Evolutionary conservation across 2,113 vertebrate species (phyloP).

Genomic region (Globicephala melas): DNA sequence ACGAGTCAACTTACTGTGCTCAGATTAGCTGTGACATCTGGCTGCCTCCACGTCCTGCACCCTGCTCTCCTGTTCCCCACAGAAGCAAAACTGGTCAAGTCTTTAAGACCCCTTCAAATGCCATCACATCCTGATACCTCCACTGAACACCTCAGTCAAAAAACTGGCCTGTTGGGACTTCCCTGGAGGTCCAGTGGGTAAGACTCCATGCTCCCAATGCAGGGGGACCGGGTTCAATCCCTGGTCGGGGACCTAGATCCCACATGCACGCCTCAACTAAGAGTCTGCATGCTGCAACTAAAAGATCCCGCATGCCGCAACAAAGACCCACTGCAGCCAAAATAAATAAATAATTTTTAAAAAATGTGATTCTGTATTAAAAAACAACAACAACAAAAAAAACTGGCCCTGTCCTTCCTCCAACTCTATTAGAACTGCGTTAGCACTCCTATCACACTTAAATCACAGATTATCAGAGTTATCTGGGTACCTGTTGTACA

Average conservation of each 20-base stretch:
- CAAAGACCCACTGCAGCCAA: too few relatives aligned
- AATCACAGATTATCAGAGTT: not conserved
- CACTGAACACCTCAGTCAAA: not conserved
- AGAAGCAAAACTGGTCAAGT: not conserved
- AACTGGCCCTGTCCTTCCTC: not conserved
- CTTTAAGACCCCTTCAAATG: not conserved
- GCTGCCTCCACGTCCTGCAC: not conserved
- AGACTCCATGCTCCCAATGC: too few relatives aligned
- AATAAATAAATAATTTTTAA: too few relatives aligned
- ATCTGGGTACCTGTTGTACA: not conserved
- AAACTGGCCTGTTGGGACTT: not conserved
- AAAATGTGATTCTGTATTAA: too few relatives aligned
- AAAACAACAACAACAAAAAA: not conserved
- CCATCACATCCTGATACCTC: not conserved
- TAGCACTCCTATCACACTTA: not conserved
- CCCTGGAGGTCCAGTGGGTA: too few relatives aligned
- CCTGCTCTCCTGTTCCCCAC: rapidly evolving
- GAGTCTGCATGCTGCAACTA: too few relatives aligned
- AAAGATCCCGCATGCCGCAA: too few relatives aligned
- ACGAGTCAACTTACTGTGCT: not conserved
- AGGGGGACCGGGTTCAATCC: too few relatives aligned
- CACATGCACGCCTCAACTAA: too few relatives aligned
- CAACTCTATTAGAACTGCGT: not conserved
- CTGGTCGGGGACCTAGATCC: too few relatives aligned
- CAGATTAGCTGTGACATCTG: not conserved